Percentiles rank a stretch among this genome's conserved stretches.
Evolutionary conservation across 2,113 vertebrate genomes (phyloP).

Genomic region (Gnathonemus longibarbis): DNA sequence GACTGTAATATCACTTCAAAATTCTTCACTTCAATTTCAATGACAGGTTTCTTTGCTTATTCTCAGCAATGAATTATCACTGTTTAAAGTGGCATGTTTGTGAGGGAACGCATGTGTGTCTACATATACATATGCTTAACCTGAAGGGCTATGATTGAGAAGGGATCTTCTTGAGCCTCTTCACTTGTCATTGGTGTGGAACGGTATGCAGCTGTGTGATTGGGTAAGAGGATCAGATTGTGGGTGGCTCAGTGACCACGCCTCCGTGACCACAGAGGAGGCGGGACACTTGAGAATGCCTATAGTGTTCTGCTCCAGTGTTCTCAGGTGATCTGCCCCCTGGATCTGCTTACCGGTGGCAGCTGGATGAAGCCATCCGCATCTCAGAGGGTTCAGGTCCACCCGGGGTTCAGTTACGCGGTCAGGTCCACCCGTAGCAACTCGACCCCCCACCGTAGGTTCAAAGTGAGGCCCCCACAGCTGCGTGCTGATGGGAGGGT

Average conservation of each 20-base stretch:
- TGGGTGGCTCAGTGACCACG: not conserved
- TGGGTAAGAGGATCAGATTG: not conserved
- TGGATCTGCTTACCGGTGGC: conserved; percentile 59
- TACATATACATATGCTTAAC: not conserved
- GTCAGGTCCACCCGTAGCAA: conserved; percentile 29
- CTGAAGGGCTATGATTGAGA: not conserved
- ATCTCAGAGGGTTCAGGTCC: conserved; percentile 47
- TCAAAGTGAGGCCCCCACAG: conserved; percentile 61
- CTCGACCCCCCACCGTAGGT: conserved; percentile 53
- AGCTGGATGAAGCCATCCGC: conserved; percentile 56
- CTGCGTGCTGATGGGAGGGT: conserved; percentile 39
- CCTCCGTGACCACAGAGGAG: conserved; percentile 23
- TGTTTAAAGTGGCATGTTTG: not conserved
- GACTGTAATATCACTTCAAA: not conserved
- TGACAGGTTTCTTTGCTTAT: not conserved
- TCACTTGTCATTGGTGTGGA: not conserved
- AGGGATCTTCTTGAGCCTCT: not conserved
- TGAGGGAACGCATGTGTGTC: not conserved
- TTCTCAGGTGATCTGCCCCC: conserved; percentile 53
- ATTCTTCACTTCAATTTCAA: not conserved
- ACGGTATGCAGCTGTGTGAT: not conserved
- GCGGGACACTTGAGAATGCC: conserved; percentile 52
- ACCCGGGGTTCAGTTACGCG: conserved; percentile 55
- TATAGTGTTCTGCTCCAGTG: conserved; percentile 47
- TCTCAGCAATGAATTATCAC: not conserved